Evolutionary conservation across 1,140 invertebrate genomes (phyloP), one percentile per base, ranked within the genome.

Genomic region (Pissodes strobi): DNA sequence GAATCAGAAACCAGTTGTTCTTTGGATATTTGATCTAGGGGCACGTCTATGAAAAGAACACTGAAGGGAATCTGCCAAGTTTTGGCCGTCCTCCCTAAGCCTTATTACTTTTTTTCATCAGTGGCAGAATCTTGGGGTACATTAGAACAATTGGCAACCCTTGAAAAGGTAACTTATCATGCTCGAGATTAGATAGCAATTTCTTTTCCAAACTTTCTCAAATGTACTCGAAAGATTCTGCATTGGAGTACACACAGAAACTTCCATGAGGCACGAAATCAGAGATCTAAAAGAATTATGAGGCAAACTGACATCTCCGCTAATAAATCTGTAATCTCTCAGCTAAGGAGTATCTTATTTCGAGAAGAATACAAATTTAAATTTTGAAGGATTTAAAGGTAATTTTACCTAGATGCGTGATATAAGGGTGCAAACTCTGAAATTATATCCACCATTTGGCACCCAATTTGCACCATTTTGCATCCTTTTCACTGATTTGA

Each of bases 201-300:
- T 93, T 96, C 77, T 95, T 94, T 74, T 97, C 93, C 62, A 97
- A 83, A 76, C 93, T 94, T 63, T 91, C 90, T 69, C 93, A 85
- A 37, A 98, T 89, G 76, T 95, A 97, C 71, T 97, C 94, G 74
- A 97, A 91, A 1, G 92, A 92, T 70, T 93, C 88, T 66, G 90
- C 88, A 74, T 95, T 93, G 68, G 93, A 92, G 79, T 94, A 98
- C 21, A 97, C 91, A 77, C 91, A 92, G 78, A 93, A 91, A 57
- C 90, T 90, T 45, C 90, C 89, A 79, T 92, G 88, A 52, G 90
- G 90, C 76, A 86, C 82, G 74, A 92, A 92, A 74, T 90, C 87
- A 5, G 87, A 82, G 10, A 89, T 89, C 67, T 85, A 72, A 92
- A 89, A 19, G 86, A 86, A 80, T 90, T 90, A 68, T 90, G 87